A percentile compares a stretch with the other conserved stretches of the same genome.
phyloP scores from a whole-genome alignment of 2,888 invertebrate genomes.

The Dolichopus griseipennis region DNA sequence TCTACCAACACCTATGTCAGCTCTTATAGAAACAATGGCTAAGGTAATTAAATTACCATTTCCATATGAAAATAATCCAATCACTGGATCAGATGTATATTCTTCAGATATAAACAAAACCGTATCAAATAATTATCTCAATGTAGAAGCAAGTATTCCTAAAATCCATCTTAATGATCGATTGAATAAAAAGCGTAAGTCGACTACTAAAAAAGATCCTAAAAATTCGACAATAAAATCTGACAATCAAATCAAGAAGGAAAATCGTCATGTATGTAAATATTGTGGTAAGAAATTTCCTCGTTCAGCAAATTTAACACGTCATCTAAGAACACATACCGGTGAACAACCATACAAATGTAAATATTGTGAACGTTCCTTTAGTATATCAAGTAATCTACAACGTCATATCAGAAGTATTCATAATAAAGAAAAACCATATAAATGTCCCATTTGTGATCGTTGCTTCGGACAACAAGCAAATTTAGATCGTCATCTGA shows the following conservation, averaged over 20 bases:
- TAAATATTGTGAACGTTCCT: slow-evolving; percentile 96
- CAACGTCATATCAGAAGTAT: slow-evolving; percentile 98
- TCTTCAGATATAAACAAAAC: too few relatives aligned
- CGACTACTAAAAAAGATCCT: not conserved
- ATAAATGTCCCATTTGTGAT: slow-evolving; percentile 95
- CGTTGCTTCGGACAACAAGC: slow-evolving; percentile 98
- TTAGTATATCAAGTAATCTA: slow-evolving; percentile 97
- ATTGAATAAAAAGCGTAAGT: too few relatives aligned
- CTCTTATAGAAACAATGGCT: too few relatives aligned
- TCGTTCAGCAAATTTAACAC: slow-evolving; percentile 90
- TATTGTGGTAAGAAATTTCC: slow-evolving; percentile 98
- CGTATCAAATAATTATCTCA: not conserved
- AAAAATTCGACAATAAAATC: slow-evolving; percentile 43
- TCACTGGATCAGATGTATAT: too few relatives aligned
- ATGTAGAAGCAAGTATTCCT: too few relatives aligned
- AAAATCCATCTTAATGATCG: too few relatives aligned
- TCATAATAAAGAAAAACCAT: slow-evolving; percentile 97
- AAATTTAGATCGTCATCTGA: slow-evolving; percentile 92
- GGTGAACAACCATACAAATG: slow-evolving; percentile 98
- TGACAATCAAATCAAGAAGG: slow-evolving; percentile 51
- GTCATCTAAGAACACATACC: slow-evolving; percentile 94
- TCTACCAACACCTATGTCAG: too few relatives aligned
- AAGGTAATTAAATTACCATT: not conserved
- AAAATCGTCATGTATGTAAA: slow-evolving; percentile 92
- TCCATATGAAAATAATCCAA: too few relatives aligned